Evolutionary conservation across 1,140 invertebrate species (phyloP).

Genomic region (Drosophila dunni): DNA sequence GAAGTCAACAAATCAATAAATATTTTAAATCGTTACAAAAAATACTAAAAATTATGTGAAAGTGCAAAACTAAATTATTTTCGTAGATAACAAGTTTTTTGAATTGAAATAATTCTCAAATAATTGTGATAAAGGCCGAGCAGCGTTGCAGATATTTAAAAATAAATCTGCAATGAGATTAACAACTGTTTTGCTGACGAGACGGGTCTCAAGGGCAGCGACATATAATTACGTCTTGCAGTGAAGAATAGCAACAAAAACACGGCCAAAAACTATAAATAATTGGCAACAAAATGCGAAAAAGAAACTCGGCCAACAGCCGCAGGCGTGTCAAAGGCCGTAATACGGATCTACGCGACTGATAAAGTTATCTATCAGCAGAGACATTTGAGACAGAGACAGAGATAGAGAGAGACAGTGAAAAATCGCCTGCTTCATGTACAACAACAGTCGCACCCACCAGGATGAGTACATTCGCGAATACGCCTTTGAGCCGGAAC

Average conservation of each 20-base stretch:
- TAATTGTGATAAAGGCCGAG: slow-evolving; percentile 38
- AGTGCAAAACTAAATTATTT: background rate
- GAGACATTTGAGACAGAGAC: slow-evolving; percentile 9
- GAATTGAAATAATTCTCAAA: slow-evolving; percentile 35
- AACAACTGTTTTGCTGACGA: slow-evolving; percentile 59
- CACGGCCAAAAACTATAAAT: slow-evolving; percentile 70
- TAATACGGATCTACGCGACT: slow-evolving; percentile 64
- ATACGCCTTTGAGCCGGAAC: slow-evolving; percentile 83
- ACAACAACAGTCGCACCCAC: slow-evolving; percentile 71
- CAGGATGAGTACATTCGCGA: slow-evolving; percentile 84
- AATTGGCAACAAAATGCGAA: slow-evolving; percentile 81
- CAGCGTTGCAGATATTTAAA: slow-evolving; percentile 48
- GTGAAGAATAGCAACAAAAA: slow-evolving; percentile 32
- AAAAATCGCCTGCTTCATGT: slow-evolving; percentile 75
- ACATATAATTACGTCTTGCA: slow-evolving; percentile 73
- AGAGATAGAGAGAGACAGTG: slow-evolving; percentile 5
- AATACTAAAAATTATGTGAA: slow-evolving; percentile 2
- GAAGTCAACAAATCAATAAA: slow-evolving; percentile 70
- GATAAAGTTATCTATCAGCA: slow-evolving; percentile 25
- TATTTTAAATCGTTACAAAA: slow-evolving; percentile 46
- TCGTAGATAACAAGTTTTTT: background rate
- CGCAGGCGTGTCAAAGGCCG: slow-evolving; percentile 78
- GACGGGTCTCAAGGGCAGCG: slow-evolving; percentile 67
- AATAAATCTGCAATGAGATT: slow-evolving; percentile 70
- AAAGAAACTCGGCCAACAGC: slow-evolving; percentile 78